Base-by-base conservation (phyloP, 2,113 vertebrate species). In the Chloropsis hardwickii region DNA sequence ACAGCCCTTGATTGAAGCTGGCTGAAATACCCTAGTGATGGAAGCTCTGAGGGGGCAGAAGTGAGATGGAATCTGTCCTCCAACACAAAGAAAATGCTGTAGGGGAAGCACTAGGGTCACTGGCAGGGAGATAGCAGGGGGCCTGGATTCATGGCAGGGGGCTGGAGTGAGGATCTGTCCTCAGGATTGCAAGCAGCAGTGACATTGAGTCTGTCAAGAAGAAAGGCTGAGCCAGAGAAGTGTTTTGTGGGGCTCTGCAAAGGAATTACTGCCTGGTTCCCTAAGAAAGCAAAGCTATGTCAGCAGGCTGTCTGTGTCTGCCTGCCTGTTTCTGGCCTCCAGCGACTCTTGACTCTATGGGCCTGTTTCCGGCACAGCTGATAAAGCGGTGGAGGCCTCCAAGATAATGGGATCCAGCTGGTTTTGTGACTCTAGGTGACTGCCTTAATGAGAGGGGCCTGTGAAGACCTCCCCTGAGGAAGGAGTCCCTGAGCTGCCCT, bases 321-420 rank as follows among this genome's bases (percentile, higher is more conserved):
- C 40, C 84, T 62, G 91, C 5, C 86, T 76, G 72, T 45, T 89
- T 84, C 88, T 79, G 14, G n/a, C 88, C 53, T 80, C 85, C 70
- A 90, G 74, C 0, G 2, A 85, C 79, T 58, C 90, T 69, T 61
- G 45, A 70, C 20, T 88, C 86, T 37, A 23, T 82, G 4, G 2
- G 74, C 74, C 76, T 86, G 56, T 92, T 96, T 97, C 94, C 12
- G 10, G 88, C 86, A 33, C 67, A 70, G 90, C 94, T 88, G 91
- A 95, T 96, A 87, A 91, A 76, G 94, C 2, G 0, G 82, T 37
- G 66, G 82, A 95, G 86, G 86, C 94, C 88, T 86, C 92, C 0
- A 4, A 83, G 92, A 93, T 94, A 95, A 96, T 95, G 91, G 92
- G 72, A 91, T 96, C 92, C 96, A 94, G 92, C 95, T 95, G 93